phyloP scores from a whole-genome alignment of 1,140 invertebrate species.

The Triops longicaudatus region DNA sequence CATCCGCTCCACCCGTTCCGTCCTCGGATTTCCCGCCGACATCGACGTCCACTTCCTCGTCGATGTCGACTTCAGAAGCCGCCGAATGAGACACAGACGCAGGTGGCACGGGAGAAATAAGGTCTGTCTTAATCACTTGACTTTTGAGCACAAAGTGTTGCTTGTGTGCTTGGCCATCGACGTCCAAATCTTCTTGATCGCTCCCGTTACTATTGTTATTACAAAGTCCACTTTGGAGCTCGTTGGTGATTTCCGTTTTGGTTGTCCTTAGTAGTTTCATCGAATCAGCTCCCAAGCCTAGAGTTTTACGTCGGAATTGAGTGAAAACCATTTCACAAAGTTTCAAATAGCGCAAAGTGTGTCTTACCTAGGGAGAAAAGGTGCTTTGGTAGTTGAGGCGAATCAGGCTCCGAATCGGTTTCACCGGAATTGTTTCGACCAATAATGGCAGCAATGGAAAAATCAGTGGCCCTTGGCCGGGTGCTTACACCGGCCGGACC shows the following conservation, averaged over 20 bases:
- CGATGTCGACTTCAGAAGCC: slow-evolving; percentile 27
- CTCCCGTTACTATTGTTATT: neutral
- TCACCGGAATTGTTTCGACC: slow-evolving; percentile 41
- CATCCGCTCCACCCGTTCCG: neutral
- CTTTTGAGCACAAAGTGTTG: slow-evolving; percentile 8
- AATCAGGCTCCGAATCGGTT: neutral
- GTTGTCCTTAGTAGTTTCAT: neutral
- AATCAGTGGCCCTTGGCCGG: slow-evolving; percentile 60
- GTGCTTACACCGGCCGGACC: slow-evolving; percentile 17
- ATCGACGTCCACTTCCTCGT: slow-evolving; percentile 36
- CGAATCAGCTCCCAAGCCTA: neutral
- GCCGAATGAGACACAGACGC: neutral
- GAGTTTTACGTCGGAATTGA: neutral
- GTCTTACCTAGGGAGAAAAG: neutral
- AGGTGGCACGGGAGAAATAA: neutral
- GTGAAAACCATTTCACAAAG: neutral
- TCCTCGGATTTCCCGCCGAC: slow-evolving; percentile 38
- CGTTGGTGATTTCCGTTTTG: neutral
- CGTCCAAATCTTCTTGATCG: neutral
- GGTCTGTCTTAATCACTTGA: neutral
- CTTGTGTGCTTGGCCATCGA: neutral
- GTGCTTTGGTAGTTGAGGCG: neutral
- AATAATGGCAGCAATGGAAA: slow-evolving; percentile 90
- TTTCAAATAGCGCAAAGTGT: neutral
- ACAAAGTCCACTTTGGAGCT: neutral